These are phyloP conservation scores for Petrolisthes cinctipes DNA, from an alignment of 2,888 invertebrate species.

Conservation along the genomic window DNA sequence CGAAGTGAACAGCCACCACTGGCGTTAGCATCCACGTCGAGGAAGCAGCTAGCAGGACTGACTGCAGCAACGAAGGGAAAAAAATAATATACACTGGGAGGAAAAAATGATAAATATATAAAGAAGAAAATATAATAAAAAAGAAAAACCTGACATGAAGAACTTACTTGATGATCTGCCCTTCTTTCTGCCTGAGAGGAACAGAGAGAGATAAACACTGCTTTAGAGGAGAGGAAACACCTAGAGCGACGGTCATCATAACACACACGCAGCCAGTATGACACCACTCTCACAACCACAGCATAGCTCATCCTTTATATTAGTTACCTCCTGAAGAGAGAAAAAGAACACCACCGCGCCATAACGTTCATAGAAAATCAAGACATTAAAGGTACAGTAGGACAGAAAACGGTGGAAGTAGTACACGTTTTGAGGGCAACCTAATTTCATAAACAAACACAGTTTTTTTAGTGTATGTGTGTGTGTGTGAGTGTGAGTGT, in stretches of 20 bases:
- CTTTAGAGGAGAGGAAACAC: conserved; percentile 27
- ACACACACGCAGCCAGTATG: background rate
- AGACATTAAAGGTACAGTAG: background rate
- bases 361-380: background rate
- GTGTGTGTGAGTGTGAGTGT: background rate
- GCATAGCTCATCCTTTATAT: background rate
- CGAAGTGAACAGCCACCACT: background rate
- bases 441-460: background rate
- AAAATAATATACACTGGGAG: background rate
- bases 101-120: no score
- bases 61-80: background rate
- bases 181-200: conserved; percentile 52
- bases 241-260: background rate
- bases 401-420: background rate
- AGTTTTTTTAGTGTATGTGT: background rate
- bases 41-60: background rate
- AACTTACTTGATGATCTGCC: conserved; percentile 53
- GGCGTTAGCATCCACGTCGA: background rate
- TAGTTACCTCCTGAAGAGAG: background rate
- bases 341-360: background rate
- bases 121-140: background rate
- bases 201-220: conserved; percentile 48
- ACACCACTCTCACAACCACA: background rate
- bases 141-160: background rate
- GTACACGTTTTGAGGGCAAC: background rate